Conservation (phyloP, 2,113 vertebrate genomes). For the Monopterus albus region DNA sequence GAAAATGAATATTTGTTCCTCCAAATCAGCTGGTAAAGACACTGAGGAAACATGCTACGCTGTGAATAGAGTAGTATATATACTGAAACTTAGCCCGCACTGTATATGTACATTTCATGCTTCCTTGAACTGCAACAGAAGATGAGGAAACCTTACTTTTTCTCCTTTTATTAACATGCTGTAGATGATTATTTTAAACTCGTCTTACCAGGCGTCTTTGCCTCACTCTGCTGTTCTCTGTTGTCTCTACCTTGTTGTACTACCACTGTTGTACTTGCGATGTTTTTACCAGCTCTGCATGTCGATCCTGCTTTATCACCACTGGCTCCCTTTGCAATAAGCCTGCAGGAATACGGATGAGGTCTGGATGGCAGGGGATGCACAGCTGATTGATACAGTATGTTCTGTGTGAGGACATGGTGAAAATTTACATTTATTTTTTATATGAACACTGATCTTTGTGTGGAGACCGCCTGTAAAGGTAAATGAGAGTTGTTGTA, state of each 20-base stretch:
- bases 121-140: conserved; percentile 40
- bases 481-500: conserved; percentile 45
- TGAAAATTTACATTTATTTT: conserved; percentile 72
- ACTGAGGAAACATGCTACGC: conserved; percentile 12
- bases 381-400: conserved; percentile 74
- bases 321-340: conserved; percentile 66
- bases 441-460: conserved; percentile 68
- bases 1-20: conserved; percentile 50
- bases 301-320: conserved; percentile 79
- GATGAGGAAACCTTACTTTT: not conserved
- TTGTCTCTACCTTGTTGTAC: conserved; percentile 61
- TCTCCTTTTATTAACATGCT: conserved; percentile 53
- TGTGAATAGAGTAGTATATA: conserved; percentile 7
- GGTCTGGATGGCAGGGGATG: conserved; percentile 68
- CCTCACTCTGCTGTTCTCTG: conserved; percentile 51
- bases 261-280: conserved; percentile 72
- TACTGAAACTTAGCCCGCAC: conserved; percentile 18
- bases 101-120: conserved; percentile 45
- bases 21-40: conserved; percentile 38
- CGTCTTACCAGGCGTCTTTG: conserved; percentile 55
- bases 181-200: conserved; percentile 37
- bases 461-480: conserved; percentile 50
- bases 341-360: conserved; percentile 78
- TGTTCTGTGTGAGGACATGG: conserved; percentile 65
- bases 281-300: conserved; percentile 79